Conservation (phyloP, 2,888 invertebrate genomes). For the Scaptomyza flava region DNA sequence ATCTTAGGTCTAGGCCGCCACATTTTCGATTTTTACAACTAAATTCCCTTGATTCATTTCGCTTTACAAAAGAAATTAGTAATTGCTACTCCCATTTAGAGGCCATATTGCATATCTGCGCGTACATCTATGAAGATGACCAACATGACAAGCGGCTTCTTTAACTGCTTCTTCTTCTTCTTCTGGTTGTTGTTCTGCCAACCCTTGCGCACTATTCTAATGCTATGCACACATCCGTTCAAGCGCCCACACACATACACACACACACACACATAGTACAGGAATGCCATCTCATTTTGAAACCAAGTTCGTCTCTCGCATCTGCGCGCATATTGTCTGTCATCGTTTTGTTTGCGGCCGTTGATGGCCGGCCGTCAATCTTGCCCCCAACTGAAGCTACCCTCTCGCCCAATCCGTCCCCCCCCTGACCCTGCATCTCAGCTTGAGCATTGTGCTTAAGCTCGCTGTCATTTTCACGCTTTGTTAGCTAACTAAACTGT, state of each 20-base stretch:
- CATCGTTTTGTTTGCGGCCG: conserved; percentile 66
- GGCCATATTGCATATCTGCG: conserved; percentile 54
- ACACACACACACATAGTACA: neutral
- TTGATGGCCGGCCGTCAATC: conserved; percentile 58
- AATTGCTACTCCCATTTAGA: conserved; percentile 77
- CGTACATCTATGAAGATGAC: conserved; percentile 36
- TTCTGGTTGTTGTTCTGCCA: neutral
- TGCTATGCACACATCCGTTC: conserved; percentile 36
- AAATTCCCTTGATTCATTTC: conserved; percentile 66
- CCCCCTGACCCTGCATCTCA: neutral
- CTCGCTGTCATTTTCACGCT: conserved; percentile 80
- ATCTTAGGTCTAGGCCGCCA: neutral
- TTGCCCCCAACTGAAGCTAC: conserved; percentile 11
- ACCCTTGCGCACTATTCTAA: conserved; percentile 29
- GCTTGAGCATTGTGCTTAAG: conserved; percentile 29
- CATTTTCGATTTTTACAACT: conserved; percentile 73
- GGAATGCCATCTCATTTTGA: conserved; percentile 36
- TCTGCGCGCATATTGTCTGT: conserved; percentile 66
- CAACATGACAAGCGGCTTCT: conserved; percentile 39
- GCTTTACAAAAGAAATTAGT: conserved; percentile 75
- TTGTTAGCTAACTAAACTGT: conserved; percentile 77
- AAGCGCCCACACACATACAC: conserved; percentile 33
- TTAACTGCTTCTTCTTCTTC: neutral
- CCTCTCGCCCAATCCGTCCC: too few relatives aligned
- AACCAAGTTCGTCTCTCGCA: conserved; percentile 33